Evolutionary conservation across 2,888 invertebrate species (phyloP), one percentile per base, ranked within the genome.

Genomic region (Nemoura dubitans): DNA sequence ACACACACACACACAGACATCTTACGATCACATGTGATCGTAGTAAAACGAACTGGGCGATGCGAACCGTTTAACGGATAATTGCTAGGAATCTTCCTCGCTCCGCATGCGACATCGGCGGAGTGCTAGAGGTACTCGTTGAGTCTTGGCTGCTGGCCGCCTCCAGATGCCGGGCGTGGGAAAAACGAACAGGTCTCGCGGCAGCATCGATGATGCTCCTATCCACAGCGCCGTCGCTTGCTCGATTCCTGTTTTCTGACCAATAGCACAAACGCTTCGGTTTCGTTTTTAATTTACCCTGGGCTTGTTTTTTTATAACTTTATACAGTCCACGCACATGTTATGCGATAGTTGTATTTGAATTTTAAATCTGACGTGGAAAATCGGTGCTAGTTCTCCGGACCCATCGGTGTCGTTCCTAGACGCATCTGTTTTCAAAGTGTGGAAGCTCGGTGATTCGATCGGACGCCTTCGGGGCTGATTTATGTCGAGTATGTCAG

Each of bases 11-110:
- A n/a, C n/a, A n/a, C n/a, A n/a, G n/a, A n/a, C n/a, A n/a, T n/a
- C n/a, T n/a, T n/a, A n/a, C n/a, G n/a, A n/a, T 36, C 36, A 36
- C 28, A 26, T 27, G 80, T 80, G 80, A 59, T 59, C 59, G 21
- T 59, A 59, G 59, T 59, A 59, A 59, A 59, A 59, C 59, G 3
- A 59, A 59, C 3, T 16, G 2, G 59, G 59, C 59, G n/a, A n/a
- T 59, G 3, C 76, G 59, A 16, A 83, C 83, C 84, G 84, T 84
- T 84, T 84, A 84, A 59, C 76, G 3, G 84, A 84, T 84, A 84
- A 84, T 84, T 84, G 84, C 59, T 84, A 3, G 84, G 84, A 59
- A 76, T 84, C 84, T 21, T 81, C n/a, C 80, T 76, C 28, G 26
- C 2, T 3, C 76, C 59, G 59, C 84, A 84, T 84, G 84, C 84